A percentile compares a stretch with the other conserved stretches of the same genome.
Conservation (phyloP, 2,797 vertebrate species). For the Peromyscus nudipes region DNA sequence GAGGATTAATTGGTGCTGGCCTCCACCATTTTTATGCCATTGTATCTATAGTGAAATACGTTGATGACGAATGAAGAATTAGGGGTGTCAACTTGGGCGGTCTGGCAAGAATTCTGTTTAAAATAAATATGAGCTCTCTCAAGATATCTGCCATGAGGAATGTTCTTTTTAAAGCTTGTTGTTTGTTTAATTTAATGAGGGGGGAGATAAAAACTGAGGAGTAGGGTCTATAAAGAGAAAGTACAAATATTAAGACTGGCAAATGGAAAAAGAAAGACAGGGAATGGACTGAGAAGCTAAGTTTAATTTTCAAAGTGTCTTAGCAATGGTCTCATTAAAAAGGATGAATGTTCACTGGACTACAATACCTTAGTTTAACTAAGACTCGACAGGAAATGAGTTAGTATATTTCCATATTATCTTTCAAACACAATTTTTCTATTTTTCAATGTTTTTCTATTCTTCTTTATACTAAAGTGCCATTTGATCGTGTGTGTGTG, state of each 20-base stretch:
- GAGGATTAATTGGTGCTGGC: background rate
- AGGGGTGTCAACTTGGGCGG: constrained; percentile 62
- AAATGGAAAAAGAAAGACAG: constrained; percentile 62
- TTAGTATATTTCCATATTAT: background rate
- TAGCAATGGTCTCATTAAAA: constrained; percentile 39
- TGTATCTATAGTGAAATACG: background rate
- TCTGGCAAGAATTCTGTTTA: constrained; percentile 69
- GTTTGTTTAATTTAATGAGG: constrained; percentile 76
- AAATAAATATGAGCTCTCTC: constrained; percentile 71
- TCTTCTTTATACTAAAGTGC: background rate
- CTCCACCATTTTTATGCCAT: constrained; percentile 4
- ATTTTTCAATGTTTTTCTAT: background rate
- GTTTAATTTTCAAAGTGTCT: constrained; percentile 39
- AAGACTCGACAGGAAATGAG: constrained; percentile 29
- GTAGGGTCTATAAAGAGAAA: constrained; percentile 70
- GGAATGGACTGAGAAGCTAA: constrained; percentile 23
- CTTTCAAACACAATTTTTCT: constrained; percentile 51
- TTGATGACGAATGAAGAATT: constrained; percentile 52
- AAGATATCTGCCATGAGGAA: constrained; percentile 67
- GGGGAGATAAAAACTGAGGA: constrained; percentile 71
- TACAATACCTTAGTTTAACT: constrained; percentile 43
- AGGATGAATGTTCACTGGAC: background rate
- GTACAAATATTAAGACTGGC: constrained; percentile 73
- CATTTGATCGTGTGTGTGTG: background rate
- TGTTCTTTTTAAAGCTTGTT: constrained; percentile 76